Evolutionary conservation across 2,797 vertebrate species (phyloP).

Genomic region (Enteromius viviparus): DNA sequence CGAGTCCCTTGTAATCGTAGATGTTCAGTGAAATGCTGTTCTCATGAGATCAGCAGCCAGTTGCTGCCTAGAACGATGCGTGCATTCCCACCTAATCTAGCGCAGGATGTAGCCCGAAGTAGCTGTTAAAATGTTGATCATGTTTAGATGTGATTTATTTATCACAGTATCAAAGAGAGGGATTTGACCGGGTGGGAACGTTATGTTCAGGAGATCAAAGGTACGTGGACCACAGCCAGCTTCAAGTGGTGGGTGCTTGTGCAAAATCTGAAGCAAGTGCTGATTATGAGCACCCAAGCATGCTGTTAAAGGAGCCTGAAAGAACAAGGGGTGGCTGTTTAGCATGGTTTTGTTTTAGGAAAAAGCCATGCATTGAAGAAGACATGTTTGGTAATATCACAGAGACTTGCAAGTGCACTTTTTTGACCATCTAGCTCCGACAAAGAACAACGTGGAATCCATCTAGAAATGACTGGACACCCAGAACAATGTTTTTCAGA

Average conservation of each 20-base stretch:
- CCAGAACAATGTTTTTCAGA: background rate
- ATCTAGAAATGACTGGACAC: background rate
- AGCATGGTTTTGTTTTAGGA: background rate
- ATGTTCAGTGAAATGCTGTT: conserved; percentile 41
- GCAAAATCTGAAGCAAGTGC: conserved; percentile 46
- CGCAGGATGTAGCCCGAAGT: background rate
- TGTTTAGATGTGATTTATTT: conserved; percentile 22
- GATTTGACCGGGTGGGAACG: background rate
- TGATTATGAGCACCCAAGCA: conserved; percentile 48
- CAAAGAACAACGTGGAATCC: background rate
- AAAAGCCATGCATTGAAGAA: background rate
- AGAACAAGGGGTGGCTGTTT: conserved; percentile 15
- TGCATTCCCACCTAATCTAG: conserved; percentile 11
- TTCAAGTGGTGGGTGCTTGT: conserved; percentile 50
- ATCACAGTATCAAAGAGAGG: conserved; percentile 1
- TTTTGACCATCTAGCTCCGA: background rate
- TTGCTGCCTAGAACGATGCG: background rate
- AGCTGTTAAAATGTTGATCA: background rate
- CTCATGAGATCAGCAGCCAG: conserved; percentile 38
- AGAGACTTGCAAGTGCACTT: background rate
- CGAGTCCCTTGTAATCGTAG: conserved; percentile 9
- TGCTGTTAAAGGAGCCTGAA: conserved; percentile 38
- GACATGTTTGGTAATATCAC: background rate
- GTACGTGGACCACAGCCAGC: conserved; percentile 29
- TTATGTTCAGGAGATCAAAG: conserved; percentile 43